Evolutionary conservation across 2,797 vertebrate genomes (phyloP).

Genomic region (Champsocephalus esox): DNA sequence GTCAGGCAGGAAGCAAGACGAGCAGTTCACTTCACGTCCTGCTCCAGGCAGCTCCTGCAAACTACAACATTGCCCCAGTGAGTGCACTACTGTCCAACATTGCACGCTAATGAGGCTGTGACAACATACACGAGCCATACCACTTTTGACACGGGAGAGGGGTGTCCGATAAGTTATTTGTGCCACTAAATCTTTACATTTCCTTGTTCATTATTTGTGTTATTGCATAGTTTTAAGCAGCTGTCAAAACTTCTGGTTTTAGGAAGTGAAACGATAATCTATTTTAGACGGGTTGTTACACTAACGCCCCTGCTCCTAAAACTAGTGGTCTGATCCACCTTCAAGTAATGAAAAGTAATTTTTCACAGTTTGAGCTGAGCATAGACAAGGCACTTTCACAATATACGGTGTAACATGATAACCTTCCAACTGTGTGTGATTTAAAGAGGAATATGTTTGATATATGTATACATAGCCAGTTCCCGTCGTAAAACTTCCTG

Average conservation of each 20-base stretch:
- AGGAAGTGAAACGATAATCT: not conserved
- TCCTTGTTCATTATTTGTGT: rapidly evolving
- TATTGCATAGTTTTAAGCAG: rapidly evolving
- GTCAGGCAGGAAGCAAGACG: slow-evolving; percentile 37
- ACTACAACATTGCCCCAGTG: slow-evolving; percentile 67
- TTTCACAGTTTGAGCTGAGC: slow-evolving; percentile 59
- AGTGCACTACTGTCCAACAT: slow-evolving; percentile 57
- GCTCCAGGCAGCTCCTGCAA: slow-evolving; percentile 45
- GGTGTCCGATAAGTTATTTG: not conserved
- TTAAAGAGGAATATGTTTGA: slow-evolving; percentile 5
- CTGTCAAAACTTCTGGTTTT: rapidly evolving
- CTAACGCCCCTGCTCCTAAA: not conserved
- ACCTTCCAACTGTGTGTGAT: slow-evolving; percentile 24
- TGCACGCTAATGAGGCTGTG: slow-evolving; percentile 73
- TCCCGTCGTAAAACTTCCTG: slow-evolving; percentile 9
- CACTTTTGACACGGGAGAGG: slow-evolving; percentile 36
- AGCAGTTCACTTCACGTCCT: slow-evolving; percentile 49
- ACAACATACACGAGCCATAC: slow-evolving; percentile 61
- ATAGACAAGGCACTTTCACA: slow-evolving; percentile 49
- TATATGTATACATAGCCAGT: not conserved
- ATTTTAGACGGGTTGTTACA: not conserved
- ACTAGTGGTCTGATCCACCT: slow-evolving; percentile 45
- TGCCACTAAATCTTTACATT: rapidly evolving
- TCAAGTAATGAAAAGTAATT: slow-evolving; percentile 77
- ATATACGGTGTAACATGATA: slow-evolving; percentile 44